A percentile compares a stretch with the other conserved stretches of the same genome.
These are phyloP conservation scores for Pachydiplax longipennis DNA, from an alignment of 2,888 invertebrate species.

Conservation along the genomic window DNA sequence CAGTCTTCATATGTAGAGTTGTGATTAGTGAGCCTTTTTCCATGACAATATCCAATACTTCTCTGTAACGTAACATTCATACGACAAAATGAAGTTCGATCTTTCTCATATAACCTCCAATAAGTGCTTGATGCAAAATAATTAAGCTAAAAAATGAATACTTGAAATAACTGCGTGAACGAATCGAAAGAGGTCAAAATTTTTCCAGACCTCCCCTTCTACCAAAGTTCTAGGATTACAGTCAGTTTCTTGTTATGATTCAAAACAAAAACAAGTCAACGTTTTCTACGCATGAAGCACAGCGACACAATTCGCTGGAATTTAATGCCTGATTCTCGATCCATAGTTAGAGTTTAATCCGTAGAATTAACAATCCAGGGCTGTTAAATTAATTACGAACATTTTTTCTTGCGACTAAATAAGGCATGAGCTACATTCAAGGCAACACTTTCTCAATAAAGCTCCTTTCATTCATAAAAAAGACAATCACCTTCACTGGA, in stretches of 20 bases:
- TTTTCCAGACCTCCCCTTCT: not conserved
- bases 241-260: not conserved
- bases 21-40: slow-evolving; percentile 33
- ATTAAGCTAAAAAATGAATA: not conserved
- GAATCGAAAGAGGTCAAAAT: not conserved
- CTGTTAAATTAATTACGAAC: not conserved
- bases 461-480: not conserved
- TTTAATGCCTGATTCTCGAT: not conserved
- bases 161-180: not conserved
- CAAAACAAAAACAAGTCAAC: slow-evolving; percentile 37
- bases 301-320: not conserved
- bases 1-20: slow-evolving; percentile 36
- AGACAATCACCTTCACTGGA: not conserved
- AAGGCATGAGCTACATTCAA: not conserved
- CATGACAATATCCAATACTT: slow-evolving; percentile 15
- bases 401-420: not conserved
- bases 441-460: not conserved
- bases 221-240: not conserved
- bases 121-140: not conserved
- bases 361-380: not conserved
- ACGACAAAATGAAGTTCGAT: not conserved
- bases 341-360: not conserved
- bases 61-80: slow-evolving; percentile 14
- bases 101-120: not conserved
- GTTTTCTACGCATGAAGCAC: slow-evolving; percentile 29